Percentiles rank a stretch among this genome's conserved stretches.
phyloP scores from a whole-genome alignment of 2,113 vertebrate genomes.

The Zosterops borbonicus region DNA sequence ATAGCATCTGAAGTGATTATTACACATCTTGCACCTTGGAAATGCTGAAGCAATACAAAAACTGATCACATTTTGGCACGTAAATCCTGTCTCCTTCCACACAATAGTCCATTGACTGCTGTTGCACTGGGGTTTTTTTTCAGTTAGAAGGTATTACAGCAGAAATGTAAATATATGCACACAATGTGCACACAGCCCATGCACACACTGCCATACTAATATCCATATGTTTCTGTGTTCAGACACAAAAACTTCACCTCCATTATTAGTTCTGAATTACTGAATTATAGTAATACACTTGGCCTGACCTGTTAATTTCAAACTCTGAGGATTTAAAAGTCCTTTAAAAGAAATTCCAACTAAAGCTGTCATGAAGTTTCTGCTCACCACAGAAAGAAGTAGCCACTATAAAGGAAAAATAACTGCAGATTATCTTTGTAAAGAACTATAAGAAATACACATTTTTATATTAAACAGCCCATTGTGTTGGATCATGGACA shows the following conservation, averaged over 20 bases:
- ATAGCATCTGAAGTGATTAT: neutral
- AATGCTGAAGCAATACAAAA: slow-evolving; percentile 7
- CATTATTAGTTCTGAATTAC: neutral
- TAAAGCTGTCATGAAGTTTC: neutral
- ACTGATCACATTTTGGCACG: neutral
- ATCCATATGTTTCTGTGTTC: neutral
- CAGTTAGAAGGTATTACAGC: neutral
- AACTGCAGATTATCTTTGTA: neutral
- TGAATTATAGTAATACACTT: neutral
- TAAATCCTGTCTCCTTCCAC: neutral
- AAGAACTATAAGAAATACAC: neutral
- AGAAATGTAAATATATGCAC: slow-evolving; percentile 15
- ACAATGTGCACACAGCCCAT: neutral
- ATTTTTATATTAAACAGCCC: neutral
- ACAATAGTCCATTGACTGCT: neutral
- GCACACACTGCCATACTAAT: neutral
- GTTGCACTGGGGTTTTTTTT: neutral
- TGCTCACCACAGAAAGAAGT: neutral
- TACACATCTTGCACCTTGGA: neutral
- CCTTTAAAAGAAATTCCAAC: neutral
- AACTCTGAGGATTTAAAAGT: neutral
- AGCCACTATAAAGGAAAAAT: neutral
- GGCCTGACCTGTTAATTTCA: neutral
- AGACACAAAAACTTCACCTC: neutral
- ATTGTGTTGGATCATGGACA: neutral